A percentile compares a stretch with the other conserved stretches of the same genome.
Evolutionary conservation across 2,113 vertebrate species (phyloP).

Genomic region (Pteropus alecto): DNA sequence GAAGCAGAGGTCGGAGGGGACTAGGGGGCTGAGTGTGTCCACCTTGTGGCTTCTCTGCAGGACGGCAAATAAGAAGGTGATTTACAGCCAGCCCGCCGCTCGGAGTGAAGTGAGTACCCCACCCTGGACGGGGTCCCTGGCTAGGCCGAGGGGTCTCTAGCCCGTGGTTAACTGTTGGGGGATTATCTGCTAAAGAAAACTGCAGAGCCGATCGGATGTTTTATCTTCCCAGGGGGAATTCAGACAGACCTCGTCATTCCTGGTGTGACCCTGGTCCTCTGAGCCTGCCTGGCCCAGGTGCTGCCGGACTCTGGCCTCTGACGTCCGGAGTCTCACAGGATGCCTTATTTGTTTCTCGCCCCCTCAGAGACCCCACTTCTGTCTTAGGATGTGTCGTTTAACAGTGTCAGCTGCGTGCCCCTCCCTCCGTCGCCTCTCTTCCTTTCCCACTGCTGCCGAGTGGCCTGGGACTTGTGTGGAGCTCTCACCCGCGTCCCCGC

Average conservation of each 20-base stretch:
- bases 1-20: not conserved
- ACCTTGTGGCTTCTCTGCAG: constrained; percentile 8
- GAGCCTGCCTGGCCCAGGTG: constrained; percentile 32
- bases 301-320: constrained; percentile 29
- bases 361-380: not conserved
- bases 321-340: not conserved
- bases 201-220: not conserved
- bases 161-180: too few relatives aligned
- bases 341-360: constrained; percentile 6
- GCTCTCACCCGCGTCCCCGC: not conserved
- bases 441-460: not conserved
- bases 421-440: not conserved
- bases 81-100: constrained; percentile 81
- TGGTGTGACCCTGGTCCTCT: constrained; percentile 76
- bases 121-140: not conserved
- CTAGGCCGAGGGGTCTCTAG: not conserved
- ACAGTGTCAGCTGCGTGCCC: not conserved
- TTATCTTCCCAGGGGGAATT: constrained; percentile 76
- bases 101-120: constrained; percentile 79
- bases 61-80: constrained; percentile 78
- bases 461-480: not conserved
- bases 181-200: not conserved
- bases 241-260: constrained; percentile 84
- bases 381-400: constrained; percentile 2
- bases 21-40: not conserved